These are phyloP conservation scores for Gavialis gangeticus DNA, from an alignment of 2,113 vertebrate species.

Conservation along the genomic window DNA sequence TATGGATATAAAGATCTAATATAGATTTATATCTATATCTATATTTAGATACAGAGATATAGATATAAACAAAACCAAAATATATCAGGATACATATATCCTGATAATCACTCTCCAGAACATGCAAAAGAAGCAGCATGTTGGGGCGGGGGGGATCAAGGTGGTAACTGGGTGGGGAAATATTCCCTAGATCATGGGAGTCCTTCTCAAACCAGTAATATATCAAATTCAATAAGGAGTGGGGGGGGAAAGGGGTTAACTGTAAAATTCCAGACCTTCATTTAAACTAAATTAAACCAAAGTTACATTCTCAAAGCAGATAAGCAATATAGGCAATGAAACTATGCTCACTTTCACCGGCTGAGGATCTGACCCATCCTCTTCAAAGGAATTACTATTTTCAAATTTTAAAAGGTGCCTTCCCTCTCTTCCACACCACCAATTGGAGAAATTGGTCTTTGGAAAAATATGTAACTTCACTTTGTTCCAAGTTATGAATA, in stretches of 20 bases:
- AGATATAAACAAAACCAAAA: too few relatives aligned
- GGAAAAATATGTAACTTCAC: neutral
- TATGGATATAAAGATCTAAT: too few relatives aligned
- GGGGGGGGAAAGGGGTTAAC: neutral
- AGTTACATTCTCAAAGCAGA: neutral
- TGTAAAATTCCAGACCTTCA: neutral
- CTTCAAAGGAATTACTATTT: neutral
- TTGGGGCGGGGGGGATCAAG: too few relatives aligned
- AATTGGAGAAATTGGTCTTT: neutral
- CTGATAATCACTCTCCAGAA: too few relatives aligned
- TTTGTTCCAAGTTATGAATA: neutral
- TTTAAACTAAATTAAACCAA: neutral
- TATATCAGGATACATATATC: too few relatives aligned
- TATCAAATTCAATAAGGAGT: neutral
- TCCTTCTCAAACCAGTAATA: neutral
- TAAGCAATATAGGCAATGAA: neutral
- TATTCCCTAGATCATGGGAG: neutral
- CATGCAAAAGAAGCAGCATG: too few relatives aligned
- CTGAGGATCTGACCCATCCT: neutral
- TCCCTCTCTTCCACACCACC: neutral
- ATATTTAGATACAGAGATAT: too few relatives aligned
- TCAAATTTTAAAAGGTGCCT: neutral
- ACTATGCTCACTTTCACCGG: neutral
- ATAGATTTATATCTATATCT: too few relatives aligned
- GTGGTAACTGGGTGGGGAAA: neutral